Evolutionary conservation across 2,113 vertebrate species (phyloP).

Genomic region (Podarcis raffonei): DNA sequence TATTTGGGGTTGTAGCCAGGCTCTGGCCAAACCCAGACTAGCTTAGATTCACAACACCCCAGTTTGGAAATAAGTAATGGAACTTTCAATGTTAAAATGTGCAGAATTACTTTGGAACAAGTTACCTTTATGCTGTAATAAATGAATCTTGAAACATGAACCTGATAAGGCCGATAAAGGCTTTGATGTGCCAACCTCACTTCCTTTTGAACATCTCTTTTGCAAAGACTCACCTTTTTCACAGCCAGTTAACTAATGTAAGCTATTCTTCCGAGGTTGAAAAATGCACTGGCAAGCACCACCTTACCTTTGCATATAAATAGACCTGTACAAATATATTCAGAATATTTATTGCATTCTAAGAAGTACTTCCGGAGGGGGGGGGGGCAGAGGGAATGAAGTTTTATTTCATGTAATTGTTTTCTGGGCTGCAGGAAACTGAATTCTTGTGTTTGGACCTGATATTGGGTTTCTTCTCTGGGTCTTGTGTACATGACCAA

Average conservation of each 20-base stretch:
- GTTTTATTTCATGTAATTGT: neutral
- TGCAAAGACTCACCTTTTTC: neutral
- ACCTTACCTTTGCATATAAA: neutral
- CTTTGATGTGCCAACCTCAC: neutral
- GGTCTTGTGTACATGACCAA: neutral
- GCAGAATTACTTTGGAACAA: neutral
- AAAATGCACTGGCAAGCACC: neutral
- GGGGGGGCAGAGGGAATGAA: too few relatives aligned
- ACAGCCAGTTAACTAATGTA: neutral
- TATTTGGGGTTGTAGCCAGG: neutral
- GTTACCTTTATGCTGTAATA: neutral
- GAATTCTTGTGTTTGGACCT: neutral
- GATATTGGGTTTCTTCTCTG: neutral
- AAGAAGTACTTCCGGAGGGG: neutral
- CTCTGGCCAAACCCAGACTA: neutral
- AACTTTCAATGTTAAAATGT: too few relatives aligned
- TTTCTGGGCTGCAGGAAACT: neutral
- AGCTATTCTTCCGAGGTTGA: neutral
- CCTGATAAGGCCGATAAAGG: neutral
- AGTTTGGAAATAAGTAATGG: neutral
- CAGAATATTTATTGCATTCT: neutral
- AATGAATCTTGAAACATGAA: neutral
- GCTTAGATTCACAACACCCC: neutral
- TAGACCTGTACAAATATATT: neutral
- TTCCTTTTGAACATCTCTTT: neutral